Evolutionary conservation across 2,797 vertebrate species (phyloP).

Genomic region (Lemur catta): DNA sequence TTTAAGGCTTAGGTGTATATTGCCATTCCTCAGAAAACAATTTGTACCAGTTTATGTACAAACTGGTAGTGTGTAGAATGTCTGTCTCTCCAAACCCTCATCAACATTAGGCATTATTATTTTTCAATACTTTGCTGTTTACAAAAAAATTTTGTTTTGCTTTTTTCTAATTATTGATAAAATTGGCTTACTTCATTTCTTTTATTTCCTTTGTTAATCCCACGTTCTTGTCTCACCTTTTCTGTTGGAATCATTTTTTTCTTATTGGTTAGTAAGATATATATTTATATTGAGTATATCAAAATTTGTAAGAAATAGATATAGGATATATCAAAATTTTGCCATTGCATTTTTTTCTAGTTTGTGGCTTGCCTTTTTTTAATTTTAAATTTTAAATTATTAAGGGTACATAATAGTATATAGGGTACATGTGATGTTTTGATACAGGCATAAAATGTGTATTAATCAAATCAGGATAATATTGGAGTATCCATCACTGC

Average conservation of each 20-base stretch:
- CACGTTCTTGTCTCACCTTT: background rate
- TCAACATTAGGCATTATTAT: background rate
- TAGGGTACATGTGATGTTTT: no score
- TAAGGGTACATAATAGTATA: no score
- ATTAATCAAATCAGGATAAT: no score
- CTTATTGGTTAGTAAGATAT: background rate
- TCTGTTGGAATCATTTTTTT: background rate
- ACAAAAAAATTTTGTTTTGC: background rate
- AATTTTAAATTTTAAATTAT: no score
- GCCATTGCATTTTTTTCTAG: background rate
- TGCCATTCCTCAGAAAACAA: background rate
- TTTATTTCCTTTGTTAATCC: background rate
- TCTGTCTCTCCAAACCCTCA: background rate
- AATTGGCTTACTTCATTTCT: background rate
- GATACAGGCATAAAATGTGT: no score
- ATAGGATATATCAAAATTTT: background rate
- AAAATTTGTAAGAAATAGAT: no score
- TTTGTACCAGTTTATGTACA: background rate
- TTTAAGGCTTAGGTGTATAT: background rate
- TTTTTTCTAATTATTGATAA: background rate
- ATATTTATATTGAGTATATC: background rate
- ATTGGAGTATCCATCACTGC: no score
- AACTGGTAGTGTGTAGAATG: background rate
- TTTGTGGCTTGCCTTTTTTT: background rate
- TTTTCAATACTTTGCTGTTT: background rate